A percentile compares a stretch with the other conserved stretches of the same genome.
Evolutionary conservation across 2,797 vertebrate species (phyloP).

Genomic region (Petrocephalus sullivani): DNA sequence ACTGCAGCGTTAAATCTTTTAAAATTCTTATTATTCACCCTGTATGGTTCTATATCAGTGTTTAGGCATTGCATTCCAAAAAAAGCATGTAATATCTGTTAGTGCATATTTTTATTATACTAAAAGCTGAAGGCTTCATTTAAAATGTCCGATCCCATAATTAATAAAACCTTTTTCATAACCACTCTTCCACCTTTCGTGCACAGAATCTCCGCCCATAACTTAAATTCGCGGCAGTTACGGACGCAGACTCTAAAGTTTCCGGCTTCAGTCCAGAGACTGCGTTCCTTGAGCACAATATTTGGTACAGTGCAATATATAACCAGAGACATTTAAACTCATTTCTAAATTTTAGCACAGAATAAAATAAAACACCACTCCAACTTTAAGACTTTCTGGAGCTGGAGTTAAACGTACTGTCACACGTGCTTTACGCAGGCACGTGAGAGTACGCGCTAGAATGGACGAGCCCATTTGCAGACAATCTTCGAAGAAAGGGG

Average conservation of each 20-base stretch:
- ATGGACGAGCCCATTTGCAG: constrained; percentile 1
- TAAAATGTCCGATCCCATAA: background rate
- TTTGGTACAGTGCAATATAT: background rate
- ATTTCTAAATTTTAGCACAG: background rate
- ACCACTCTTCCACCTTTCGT: background rate
- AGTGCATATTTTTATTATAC: background rate
- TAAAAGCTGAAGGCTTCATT: background rate
- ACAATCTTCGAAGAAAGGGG: background rate
- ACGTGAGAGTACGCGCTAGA: constrained; percentile 33
- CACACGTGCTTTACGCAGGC: constrained; percentile 27
- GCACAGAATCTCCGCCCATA: background rate
- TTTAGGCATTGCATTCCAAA: background rate
- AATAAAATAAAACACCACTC: background rate
- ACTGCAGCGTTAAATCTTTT: background rate
- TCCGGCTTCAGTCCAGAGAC: background rate
- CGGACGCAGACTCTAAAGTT: background rate
- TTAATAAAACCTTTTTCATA: background rate
- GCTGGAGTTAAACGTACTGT: background rate
- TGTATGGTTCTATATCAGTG: background rate
- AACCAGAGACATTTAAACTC: background rate
- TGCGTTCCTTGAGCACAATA: background rate
- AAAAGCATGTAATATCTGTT: background rate
- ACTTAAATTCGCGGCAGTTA: background rate
- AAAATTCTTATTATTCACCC: background rate
- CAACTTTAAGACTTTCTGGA: background rate